Evolutionary conservation across 2,888 invertebrate species (phyloP), one percentile per base, ranked within the genome.

Genomic region (Teleiodes luculella): DNA sequence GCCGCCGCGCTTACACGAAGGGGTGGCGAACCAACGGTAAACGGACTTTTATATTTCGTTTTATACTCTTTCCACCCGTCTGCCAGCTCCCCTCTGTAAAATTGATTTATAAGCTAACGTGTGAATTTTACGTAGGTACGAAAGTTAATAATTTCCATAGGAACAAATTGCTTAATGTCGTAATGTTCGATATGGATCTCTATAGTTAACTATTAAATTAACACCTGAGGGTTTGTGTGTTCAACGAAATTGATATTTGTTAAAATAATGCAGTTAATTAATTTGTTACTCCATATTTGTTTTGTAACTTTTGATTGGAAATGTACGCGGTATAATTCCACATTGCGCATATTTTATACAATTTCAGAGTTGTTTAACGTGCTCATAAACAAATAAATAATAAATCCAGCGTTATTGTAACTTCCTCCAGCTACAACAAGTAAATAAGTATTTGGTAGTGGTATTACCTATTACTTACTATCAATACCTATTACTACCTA

Each of bases 21-120:
- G 79, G 83, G 78, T 74, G 74, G 74, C 65, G 65, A 78, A 70
- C 68, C 66, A 65, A 71, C 61, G 66, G 67, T 70, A 64, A 70
- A 71, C 47, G 37, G 59, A 55, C 59, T 61, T 65, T 67, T 64
- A 66, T 62, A 59, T 57, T 66, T 59, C 54, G 63, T 66, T 72
- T 72, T 74, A 73, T 70, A 64, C 65, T 64, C 59, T 64, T 51
- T 54, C 59, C 63, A 59, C 57, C 56, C 69, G 43, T 49, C 48
- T 39, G 65, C 65, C 51, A 56, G 54, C 72, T 67, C 65, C 69
- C 62, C 56, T 64, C 70, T 68, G 68, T 71, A 67, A 67, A 72
- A 68, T 72, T 69, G 68, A 70, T 72, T 69, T 68, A 68, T 59
- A 60, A 56, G 53, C 59, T 57, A 64, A 61, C 66, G 68, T 70